Evolutionary conservation across 2,113 vertebrate genomes (phyloP), one percentile per base, ranked within the genome.

Genomic region (Crotalus helleri): DNA sequence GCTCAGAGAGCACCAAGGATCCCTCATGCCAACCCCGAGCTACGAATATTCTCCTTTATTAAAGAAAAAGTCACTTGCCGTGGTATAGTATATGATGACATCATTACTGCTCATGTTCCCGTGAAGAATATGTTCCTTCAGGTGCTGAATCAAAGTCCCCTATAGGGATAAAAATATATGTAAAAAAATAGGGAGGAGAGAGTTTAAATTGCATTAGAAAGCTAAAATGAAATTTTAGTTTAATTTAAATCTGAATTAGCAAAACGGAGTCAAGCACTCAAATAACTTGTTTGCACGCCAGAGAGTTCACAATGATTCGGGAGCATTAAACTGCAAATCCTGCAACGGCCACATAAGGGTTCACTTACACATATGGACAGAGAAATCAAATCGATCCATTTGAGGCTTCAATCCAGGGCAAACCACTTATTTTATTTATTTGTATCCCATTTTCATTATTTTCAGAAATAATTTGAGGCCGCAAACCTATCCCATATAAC

Each of bases 41-140:
- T 61, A 29, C 10, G 0, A 29, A 29, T 64, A 64, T 69, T 13
- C 61, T 69, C 12, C 61, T n/a, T 64, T n/a, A 13, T n/a, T 29
- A n/a, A 81, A 81, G n/a, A 74, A 74, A 74, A 39, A 19, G 17
- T 81, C 33, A 92, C 98, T 94, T 97, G 98, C 99, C 96, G 99
- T 99, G 93, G 99, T 99, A 94, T 99, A 99, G 96, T 98, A 99
- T 93, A 99, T 97, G 94, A 99, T 98, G 96, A 98, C 96, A 95
- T 99, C 99, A 69, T 54, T 98, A 98, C 97, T 98, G 94, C 93
- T 97, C 98, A 98, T 98, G 96, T 99, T 98, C 81, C 99, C 98
- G 44, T 99, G 99, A 85, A 99, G 98, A 87, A 99, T 29, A 93
- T 99, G 99, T 55, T 99, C 99, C 96, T 99, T 99, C 96, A 99